Conservation (phyloP, 2,888 invertebrate species). For the Xestoiulus laeticollis region DNA sequence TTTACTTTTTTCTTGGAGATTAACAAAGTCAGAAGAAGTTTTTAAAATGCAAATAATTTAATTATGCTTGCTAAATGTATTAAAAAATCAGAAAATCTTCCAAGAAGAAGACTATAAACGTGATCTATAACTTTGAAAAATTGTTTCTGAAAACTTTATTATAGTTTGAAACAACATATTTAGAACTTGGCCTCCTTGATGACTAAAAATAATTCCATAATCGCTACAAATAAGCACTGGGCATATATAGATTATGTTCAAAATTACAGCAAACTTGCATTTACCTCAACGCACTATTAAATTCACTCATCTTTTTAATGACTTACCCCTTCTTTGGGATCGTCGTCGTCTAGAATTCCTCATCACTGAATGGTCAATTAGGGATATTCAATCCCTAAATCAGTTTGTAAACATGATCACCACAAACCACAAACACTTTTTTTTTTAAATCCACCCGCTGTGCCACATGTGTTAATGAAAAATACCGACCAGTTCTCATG, state of each 20-base stretch:
- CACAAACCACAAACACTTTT: neutral
- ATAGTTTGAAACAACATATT: too few species aligned
- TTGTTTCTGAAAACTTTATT: too few species aligned
- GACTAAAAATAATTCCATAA: neutral
- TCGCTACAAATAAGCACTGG: neutral
- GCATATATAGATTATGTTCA: neutral
- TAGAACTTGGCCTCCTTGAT: neutral
- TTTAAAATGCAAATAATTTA: too few species aligned
- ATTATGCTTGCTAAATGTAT: too few species aligned
- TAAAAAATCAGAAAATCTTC: too few species aligned
- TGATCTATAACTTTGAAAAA: too few species aligned
- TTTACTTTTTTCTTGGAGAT: too few species aligned
- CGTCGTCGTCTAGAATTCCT: neutral
- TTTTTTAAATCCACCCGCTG: neutral
- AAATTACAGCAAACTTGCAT: too few species aligned
- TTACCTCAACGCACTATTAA: too few species aligned
- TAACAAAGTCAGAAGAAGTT: too few species aligned
- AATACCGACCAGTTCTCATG: neutral
- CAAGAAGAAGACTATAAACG: too few species aligned
- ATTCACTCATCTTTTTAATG: neutral
- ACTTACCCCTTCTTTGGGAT: neutral
- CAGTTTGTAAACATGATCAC: neutral
- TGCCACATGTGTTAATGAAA: neutral
- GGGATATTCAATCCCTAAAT: neutral
- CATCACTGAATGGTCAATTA: neutral